A percentile compares a stretch with the other conserved stretches of the same genome.
Conservation (phyloP, 1,140 invertebrate genomes). For the Matsumurasca onukii region DNA sequence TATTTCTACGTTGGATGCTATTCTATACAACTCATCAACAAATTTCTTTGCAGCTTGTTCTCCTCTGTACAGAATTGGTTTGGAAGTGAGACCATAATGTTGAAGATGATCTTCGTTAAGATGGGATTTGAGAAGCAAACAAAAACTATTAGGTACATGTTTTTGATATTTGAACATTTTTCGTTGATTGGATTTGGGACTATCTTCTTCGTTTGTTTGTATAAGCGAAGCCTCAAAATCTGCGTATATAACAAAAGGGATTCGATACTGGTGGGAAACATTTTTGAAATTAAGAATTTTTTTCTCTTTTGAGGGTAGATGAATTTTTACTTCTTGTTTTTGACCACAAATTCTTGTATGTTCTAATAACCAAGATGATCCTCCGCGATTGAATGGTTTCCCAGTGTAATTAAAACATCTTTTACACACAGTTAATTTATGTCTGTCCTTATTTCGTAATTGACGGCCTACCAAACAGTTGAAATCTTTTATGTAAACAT, state of each 20-base stretch:
- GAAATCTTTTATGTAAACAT: constrained; percentile 2
- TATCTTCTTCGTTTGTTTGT: too few relatives aligned
- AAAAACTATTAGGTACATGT: background rate
- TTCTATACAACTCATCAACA: background rate
- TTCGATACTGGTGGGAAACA: background rate
- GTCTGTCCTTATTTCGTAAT: background rate
- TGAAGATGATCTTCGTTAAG: background rate
- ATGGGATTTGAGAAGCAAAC: background rate
- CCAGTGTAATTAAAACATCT: background rate
- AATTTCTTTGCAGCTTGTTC: background rate
- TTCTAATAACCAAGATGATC: background rate
- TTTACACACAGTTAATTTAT: background rate
- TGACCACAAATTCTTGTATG: background rate
- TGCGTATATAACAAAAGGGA: background rate
- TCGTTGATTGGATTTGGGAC: background rate
- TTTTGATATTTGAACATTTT: background rate
- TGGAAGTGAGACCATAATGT: background rate
- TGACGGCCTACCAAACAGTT: background rate
- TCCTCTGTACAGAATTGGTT: background rate
- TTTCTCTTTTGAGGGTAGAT: background rate
- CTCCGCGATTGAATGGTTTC: background rate
- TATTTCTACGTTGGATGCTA: background rate
- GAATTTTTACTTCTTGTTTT: background rate
- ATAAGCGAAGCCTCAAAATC: background rate
- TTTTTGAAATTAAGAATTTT: background rate